Conservation (phyloP, 2,888 invertebrate genomes). For the Calameuta idolon region DNA sequence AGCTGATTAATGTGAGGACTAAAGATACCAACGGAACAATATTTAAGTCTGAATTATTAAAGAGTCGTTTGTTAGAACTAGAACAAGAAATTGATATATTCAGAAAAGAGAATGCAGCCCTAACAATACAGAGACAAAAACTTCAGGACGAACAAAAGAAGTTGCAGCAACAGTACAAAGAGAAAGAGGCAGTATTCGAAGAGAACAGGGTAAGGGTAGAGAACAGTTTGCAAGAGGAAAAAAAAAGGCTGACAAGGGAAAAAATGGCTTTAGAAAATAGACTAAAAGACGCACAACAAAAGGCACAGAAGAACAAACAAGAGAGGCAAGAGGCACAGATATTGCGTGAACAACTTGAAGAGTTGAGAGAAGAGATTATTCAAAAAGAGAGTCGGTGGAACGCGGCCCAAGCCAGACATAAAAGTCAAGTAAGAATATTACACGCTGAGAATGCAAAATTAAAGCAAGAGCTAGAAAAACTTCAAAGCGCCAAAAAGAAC, state of each 20-base stretch:
- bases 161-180: conserved; percentile 70
- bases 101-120: conserved; percentile 69
- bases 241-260: conserved; percentile 76
- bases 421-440: conserved; percentile 79
- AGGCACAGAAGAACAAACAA: conserved; percentile 75
- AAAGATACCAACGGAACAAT: conserved; percentile 66
- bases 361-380: conserved; percentile 76
- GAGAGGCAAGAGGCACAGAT: conserved; percentile 78
- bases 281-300: conserved; percentile 73
- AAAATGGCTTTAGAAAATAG: conserved; percentile 76
- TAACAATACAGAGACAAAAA: conserved; percentile 63
- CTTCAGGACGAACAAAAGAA: conserved; percentile 69
- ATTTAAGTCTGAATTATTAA: conserved; percentile 73
- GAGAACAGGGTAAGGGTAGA: conserved; percentile 74
- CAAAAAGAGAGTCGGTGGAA: conserved; percentile 81
- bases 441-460: conserved; percentile 78
- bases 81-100: conserved; percentile 75
- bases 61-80: conserved; percentile 74
- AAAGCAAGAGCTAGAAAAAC: conserved; percentile 75
- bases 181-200: conserved; percentile 74
- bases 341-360: conserved; percentile 75
- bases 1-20: conserved; percentile 53
- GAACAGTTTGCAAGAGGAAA: conserved; percentile 77
- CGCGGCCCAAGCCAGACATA: conserved; percentile 77
- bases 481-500: conserved; percentile 71